Evolutionary conservation across 2,888 invertebrate genomes (phyloP).

Genomic region (Pyrocoelia pectoralis): DNA sequence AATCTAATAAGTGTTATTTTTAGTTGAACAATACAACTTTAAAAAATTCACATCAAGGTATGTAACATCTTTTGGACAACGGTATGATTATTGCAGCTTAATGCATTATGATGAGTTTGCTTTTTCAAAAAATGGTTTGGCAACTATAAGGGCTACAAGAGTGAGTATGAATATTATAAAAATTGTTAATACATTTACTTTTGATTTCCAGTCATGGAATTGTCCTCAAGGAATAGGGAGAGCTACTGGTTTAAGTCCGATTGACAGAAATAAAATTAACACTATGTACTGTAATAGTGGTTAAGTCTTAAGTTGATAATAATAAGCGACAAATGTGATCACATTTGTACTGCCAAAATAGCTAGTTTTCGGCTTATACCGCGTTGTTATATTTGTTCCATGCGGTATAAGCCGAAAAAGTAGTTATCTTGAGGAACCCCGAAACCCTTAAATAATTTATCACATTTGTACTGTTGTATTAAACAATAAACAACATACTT

Average conservation of each 20-base stretch:
- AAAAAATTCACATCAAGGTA: slow-evolving; percentile 51
- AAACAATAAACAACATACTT: too few species aligned
- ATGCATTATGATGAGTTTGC: slow-evolving; percentile 77
- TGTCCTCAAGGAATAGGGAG: background rate
- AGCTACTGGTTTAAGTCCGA: background rate
- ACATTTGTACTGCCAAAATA: too few species aligned
- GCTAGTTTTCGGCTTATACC: too few species aligned
- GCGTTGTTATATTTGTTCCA: too few species aligned
- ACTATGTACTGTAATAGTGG: background rate
- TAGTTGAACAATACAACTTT: background rate
- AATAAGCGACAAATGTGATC: too few species aligned
- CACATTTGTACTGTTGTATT: too few species aligned
- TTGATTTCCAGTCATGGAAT: background rate
- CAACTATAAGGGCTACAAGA: slow-evolving; percentile 65
- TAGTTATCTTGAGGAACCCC: too few species aligned
- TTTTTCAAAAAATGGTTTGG: slow-evolving; percentile 72
- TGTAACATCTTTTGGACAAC: slow-evolving; percentile 71
- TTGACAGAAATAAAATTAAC: background rate
- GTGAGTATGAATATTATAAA: background rate
- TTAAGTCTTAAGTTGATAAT: too few species aligned
- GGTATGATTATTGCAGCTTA: slow-evolving; percentile 76
- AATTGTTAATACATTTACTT: background rate
- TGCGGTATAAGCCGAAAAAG: too few species aligned
- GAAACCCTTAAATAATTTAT: too few species aligned
- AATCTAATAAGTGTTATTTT: too few species aligned